Conservation (phyloP, 2,797 vertebrate genomes). For the Malurus splendens region DNA sequence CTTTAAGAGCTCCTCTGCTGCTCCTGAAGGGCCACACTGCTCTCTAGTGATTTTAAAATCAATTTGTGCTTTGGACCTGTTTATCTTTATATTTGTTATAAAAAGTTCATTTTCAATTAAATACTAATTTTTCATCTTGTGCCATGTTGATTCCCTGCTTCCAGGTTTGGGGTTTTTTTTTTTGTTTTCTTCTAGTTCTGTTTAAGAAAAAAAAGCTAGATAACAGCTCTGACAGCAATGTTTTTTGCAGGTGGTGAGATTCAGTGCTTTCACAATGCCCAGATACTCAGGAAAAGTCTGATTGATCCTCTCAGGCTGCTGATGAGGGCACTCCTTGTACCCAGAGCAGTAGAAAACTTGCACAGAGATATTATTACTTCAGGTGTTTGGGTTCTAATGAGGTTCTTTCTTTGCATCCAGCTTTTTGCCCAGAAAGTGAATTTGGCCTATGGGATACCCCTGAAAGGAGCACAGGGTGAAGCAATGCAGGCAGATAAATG, state of each 20-base stretch:
- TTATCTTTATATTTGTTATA: not conserved
- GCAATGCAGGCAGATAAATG: not conserved
- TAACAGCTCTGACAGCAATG: not conserved
- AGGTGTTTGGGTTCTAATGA: not conserved
- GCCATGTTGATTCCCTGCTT: not conserved
- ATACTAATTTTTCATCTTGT: not conserved
- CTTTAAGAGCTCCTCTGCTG: not conserved
- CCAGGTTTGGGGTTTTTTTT: not conserved
- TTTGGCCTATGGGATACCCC: not conserved
- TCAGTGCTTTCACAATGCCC: not conserved
- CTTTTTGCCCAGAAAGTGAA: not conserved
- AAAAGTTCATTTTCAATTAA: not conserved
- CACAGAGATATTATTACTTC: not conserved
- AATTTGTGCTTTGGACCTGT: not conserved
- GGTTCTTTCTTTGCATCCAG: not conserved
- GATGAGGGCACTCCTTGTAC: not conserved
- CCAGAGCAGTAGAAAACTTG: not conserved
- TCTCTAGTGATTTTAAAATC: conserved; percentile 19
- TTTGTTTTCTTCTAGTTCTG: not conserved
- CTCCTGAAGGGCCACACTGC: conserved; percentile 31
- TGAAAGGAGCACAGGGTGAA: not conserved
- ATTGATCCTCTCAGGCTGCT: not conserved
- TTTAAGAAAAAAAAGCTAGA: not conserved
- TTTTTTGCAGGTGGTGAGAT: not conserved
- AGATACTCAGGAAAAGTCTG: not conserved